These are phyloP conservation scores for Tridacna gigas DNA, from an alignment of 2,888 invertebrate species.

Conservation along the genomic window DNA sequence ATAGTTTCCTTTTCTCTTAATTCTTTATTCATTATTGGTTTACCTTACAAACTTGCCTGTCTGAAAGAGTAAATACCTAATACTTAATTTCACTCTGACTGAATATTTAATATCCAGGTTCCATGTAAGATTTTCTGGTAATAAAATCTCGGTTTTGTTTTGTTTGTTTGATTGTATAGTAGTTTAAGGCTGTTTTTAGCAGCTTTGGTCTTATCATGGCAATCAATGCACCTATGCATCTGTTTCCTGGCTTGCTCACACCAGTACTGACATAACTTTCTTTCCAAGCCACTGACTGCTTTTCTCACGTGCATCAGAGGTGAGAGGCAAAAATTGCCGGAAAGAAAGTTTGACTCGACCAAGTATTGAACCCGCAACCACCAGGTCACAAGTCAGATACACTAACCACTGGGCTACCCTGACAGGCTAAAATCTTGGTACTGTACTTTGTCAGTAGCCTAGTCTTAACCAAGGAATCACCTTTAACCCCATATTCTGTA, in stretches of 20 bases:
- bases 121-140: too few relatives aligned
- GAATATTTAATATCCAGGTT: too few relatives aligned
- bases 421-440: not conserved
- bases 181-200: not conserved
- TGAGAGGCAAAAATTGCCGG: not conserved
- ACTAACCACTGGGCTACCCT: not conserved
- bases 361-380: not conserved
- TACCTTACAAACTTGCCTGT: too few relatives aligned
- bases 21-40: too few relatives aligned
- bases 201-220: not conserved
- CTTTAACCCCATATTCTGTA: too few relatives aligned
- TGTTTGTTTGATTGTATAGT: not conserved
- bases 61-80: too few relatives aligned
- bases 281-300: not conserved
- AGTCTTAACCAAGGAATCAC: too few relatives aligned
- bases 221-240: not conserved
- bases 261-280: not conserved
- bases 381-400: not conserved
- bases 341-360: not conserved
- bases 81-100: too few relatives aligned
- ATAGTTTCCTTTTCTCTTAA: too few relatives aligned
- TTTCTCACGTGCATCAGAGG: not conserved
- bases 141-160: too few relatives aligned
- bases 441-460: too few relatives aligned
- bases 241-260: not conserved